Evolutionary conservation across 37 sponge, comb jelly and placozoan genomes (phyloP), one percentile per base, ranked within the genome.

Genomic region (Aplysina aerophoba): DNA sequence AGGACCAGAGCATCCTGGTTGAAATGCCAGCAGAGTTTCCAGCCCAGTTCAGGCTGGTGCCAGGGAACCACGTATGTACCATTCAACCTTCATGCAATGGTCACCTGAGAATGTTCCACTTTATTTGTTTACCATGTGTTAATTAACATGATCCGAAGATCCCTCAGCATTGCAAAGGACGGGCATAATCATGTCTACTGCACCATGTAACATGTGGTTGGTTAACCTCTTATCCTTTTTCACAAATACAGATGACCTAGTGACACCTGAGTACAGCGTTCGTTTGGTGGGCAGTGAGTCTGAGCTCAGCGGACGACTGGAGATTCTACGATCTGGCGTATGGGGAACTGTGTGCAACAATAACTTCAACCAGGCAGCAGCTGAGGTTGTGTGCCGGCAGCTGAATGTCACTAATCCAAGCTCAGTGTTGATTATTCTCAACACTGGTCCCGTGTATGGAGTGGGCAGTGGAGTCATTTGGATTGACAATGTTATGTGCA

Each of bases 281-380:
- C 20, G 78, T 1, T 44, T 75, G 16, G 31, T 44, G 21, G 78
- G 78, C 22, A 24, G 50, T 75, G 78, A 75, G 20, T 81, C 21
- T 22, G 13, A 5, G 8, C 34, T 69, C 35, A 75, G 38, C 13
- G 78, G 78, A 15, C 33, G 37, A 38, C 8, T 81, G 61, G 82
- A 81, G 38, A 33, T 53, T 1, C 56, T 81, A 16, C 55, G 56
- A 13, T 61, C 55, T 62, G 82, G 82, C 14, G 3, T 44, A 3
- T 81, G 82, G 82, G 82, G 82, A 5, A 50, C 61, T 6, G 82
- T 81, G 27, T 81, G 82, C 40, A 16, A 22, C 15, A 28, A 58
- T 11, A 36, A 35, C 21, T 81, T 81, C 30, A 40, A 81, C 35
- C 36, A 20, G 17, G 63, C 17, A 24, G 61, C 30, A 21, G 82